A percentile compares a stretch with the other conserved stretches of the same genome.
Conservation (phyloP, 1,140 invertebrate species). For the Drosophila persimilis region DNA sequence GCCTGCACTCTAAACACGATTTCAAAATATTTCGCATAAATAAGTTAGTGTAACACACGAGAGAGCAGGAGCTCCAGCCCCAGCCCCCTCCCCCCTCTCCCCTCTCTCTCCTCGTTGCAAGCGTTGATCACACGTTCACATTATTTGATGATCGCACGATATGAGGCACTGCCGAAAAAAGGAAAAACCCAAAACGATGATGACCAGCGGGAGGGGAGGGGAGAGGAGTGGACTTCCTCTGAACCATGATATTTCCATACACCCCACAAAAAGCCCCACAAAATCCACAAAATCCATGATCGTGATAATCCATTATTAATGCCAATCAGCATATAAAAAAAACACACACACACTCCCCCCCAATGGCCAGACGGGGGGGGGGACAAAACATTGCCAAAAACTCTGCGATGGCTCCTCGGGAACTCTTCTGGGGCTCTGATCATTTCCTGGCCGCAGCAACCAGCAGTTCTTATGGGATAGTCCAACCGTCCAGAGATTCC, state of each 20-base stretch:
- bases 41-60: slow-evolving; percentile 83
- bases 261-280: slow-evolving; percentile 30
- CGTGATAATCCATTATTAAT: slow-evolving; percentile 83
- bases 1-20: slow-evolving; percentile 78
- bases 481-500: slow-evolving; percentile 14
- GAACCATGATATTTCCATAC: slow-evolving; percentile 73
- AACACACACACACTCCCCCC: not conserved
- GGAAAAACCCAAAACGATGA: slow-evolving; percentile 10
- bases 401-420: not conserved
- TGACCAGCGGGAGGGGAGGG: slow-evolving; percentile 27
- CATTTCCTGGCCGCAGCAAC: slow-evolving; percentile 46
- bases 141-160: slow-evolving; percentile 83
- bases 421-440: not conserved
- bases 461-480: no score
- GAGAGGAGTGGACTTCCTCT: slow-evolving; percentile 6
- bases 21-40: slow-evolving; percentile 82
- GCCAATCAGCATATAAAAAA: slow-evolving; percentile 82
- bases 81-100: not conserved
- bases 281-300: slow-evolving; percentile 40
- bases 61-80: slow-evolving; percentile 1
- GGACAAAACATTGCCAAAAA: slow-evolving; percentile 42
- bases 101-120: slow-evolving; percentile 24
- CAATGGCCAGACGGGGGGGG: not conserved
- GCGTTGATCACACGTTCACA: slow-evolving; percentile 82
- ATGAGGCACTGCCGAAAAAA: slow-evolving; percentile 62